These are phyloP conservation scores for Eubucco bourcierii DNA, from an alignment of 2,113 vertebrate genomes.

Conservation along the genomic window DNA sequence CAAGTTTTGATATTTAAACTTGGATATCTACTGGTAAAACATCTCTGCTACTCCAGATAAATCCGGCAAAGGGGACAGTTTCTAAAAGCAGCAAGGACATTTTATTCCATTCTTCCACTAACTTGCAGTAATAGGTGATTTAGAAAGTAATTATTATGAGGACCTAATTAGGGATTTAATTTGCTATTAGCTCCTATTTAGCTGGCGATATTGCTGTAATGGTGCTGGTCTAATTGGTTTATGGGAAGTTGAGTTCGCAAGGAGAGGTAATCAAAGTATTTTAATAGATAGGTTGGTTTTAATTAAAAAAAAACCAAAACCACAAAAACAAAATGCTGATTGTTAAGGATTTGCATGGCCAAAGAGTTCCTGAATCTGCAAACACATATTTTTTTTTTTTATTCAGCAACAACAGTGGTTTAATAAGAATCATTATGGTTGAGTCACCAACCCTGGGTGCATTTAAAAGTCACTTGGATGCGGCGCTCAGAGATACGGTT, in stretches of 20 bases:
- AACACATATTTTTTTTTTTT: background rate
- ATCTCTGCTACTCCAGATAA: background rate
- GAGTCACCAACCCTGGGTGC: no score
- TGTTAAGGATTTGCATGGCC: background rate
- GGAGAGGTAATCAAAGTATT: background rate
- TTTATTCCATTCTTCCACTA: background rate
- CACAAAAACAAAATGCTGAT: background rate
- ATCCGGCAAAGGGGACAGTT: background rate
- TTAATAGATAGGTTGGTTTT: background rate
- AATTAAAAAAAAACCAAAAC: background rate
- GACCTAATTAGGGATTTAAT: background rate
- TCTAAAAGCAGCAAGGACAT: background rate
- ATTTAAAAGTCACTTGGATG: no score
- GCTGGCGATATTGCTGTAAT: background rate
- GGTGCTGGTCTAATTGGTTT: background rate
- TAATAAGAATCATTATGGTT: background rate
- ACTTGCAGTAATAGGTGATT: background rate
- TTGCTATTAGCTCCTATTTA: background rate
- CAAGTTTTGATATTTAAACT: background rate
- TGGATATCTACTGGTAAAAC: background rate
- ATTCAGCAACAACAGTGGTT: background rate
- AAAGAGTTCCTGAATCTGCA: background rate
- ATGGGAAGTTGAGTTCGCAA: background rate
- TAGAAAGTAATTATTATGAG: background rate
- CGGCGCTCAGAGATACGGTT: no score